Evolutionary conservation across 2,113 vertebrate species (phyloP), one percentile per base, ranked within the genome.

Genomic region (Apodemus sylvaticus): DNA sequence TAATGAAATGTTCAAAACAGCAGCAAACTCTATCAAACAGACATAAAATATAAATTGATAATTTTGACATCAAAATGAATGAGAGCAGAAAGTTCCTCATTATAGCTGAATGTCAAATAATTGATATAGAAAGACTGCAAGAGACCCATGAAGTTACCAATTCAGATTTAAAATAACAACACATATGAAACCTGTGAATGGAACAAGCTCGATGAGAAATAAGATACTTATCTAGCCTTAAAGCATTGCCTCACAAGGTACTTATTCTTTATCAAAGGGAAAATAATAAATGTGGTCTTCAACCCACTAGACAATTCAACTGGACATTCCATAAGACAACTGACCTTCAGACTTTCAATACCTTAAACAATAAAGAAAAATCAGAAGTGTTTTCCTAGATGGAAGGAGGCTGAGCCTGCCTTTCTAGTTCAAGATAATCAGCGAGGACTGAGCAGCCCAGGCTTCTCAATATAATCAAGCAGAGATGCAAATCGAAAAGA

Each of bases 31-130:
- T 77, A 31, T 93, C 66, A 93, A 86, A 94, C 78, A 74, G 68
- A 93, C 45, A 29, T 2, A 82, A 19, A 34, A 92, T 92, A 83
- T 73, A 48, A 45, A 85, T 88, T 20, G 66, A 86, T 96, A 96
- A 64, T 93, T 71, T 86, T 45, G 90, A 10, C 39, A 95, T 73
- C 83, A 86, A 78, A 96, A 90, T 96, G 93, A 90, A 29, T 55
- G 89, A 91, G 34, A 78, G 39, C 39, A 94, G 55, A 4, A 97
- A 73, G 20, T 31, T 34, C 12, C 64, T 89, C 45, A 39, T 96
- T 73, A 93, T 13, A 66, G 20, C 26, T 89, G n/a, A 96, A 96
- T 82, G 13, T 24, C 66, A n/a, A 89, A 29, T 92, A 89, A 86
- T 62, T 76, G 82, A 76, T 53, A 55, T 36, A 68, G n/a, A 64